Conservation (phyloP, 2,797 vertebrate species). For the Astyanax mexicanus region DNA sequence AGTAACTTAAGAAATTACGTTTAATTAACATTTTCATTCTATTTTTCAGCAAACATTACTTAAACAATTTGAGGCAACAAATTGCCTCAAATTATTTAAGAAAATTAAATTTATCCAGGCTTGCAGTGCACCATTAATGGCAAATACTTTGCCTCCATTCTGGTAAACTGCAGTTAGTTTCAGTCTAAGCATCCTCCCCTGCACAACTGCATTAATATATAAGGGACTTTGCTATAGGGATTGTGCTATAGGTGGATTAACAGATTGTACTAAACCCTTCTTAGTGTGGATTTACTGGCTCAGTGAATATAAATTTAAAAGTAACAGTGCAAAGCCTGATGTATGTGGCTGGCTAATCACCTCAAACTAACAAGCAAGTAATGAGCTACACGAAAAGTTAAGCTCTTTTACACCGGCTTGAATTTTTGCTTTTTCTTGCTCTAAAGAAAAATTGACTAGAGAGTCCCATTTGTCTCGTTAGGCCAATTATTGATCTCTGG, state of each 20-base stretch:
- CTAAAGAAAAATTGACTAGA: no score
- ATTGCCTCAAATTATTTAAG: no score
- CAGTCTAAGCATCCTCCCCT: neutral
- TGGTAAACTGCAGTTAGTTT: neutral
- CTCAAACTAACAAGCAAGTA: neutral
- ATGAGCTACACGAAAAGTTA: neutral
- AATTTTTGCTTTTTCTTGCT: no score
- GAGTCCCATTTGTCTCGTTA: no score
- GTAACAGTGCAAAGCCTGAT: constrained; percentile 13
- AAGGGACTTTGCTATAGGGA: constrained; percentile 11
- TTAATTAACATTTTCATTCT: no score
- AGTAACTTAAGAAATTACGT: no score
- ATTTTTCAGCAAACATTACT: no score
- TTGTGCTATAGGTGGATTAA: constrained; percentile 35
- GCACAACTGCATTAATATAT: constrained; percentile 21
- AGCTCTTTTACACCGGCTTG: neutral
- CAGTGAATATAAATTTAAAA: constrained; percentile 2
- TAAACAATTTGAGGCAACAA: no score
- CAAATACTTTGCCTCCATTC: no score
- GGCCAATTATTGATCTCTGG: no score
- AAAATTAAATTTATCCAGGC: no score
- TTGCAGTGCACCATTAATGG: no score
- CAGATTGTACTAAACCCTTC: constrained; percentile 46
- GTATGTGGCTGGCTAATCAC: constrained; percentile 38
- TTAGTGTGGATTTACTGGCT: constrained; percentile 33